Base-by-base conservation (phyloP, 2,113 vertebrate species). In the Notarius quadriscutis region DNA sequence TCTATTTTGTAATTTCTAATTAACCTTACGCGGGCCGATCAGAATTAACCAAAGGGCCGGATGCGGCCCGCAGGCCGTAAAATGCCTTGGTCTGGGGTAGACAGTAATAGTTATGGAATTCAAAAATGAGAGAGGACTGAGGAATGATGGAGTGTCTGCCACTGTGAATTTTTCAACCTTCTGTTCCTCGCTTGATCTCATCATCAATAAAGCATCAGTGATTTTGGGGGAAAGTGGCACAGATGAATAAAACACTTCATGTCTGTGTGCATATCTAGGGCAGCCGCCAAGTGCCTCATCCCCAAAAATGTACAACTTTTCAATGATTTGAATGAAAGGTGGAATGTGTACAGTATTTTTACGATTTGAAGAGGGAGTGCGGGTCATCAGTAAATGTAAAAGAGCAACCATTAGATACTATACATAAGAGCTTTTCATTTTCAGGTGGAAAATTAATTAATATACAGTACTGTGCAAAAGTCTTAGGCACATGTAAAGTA, bases 191-290 rank as follows among this genome's bases (percentile, higher is more conserved):
- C 86, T 27, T 27, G 25, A 53, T 63, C 53, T 60, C 50, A 77
- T 83, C 84, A 86, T 92, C 85, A 92, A 92, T 91, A 90, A 91
- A 55, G 77, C 88, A 90, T 90, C 88, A 75, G 83, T 85, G 81
- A 81, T 63, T 79, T 34, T 67, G 51, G 55, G 60, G 41, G 9
- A 62, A 78, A 86, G 65, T 67, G 84, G 84, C 27, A 77, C 71
- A 69, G 77, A 88, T 87, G 67, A 88, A 87, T 86, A 89, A 74
- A 74, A 63, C 81, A 83, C 75, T n/a, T 60, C 63, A 60, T 71
- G 86, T 63, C 87, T 84, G 72, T 60, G 80, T 62, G n/a, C 30
- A 41, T 71, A 55, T 84, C 63, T 71, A 84, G 82, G 63, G 82
- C 27, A 69, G 50, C 51, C 81, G 27, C 48, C 4, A 27, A 53